These are phyloP conservation scores for Dendrolimus kikuchii DNA, from an alignment of 1,140 invertebrate genomes.

Conservation along the genomic window DNA sequence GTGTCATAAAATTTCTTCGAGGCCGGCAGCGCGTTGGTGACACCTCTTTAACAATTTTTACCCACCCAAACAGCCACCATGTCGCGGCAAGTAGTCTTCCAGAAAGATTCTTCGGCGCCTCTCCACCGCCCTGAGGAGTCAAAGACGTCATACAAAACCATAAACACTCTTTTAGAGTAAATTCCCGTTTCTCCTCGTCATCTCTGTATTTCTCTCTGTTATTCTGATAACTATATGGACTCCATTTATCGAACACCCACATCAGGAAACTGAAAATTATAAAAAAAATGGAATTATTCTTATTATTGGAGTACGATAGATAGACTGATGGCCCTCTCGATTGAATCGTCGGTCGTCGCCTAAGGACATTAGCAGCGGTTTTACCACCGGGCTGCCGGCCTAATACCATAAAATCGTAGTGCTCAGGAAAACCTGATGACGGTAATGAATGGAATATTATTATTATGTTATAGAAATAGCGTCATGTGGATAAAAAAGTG, in stretches of 20 bases:
- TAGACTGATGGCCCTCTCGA: too few species aligned
- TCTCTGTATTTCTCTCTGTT: constrained; percentile 94
- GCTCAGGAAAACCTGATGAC: too few species aligned
- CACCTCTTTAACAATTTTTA: too few species aligned
- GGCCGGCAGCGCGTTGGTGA: too few species aligned
- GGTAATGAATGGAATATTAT: too few species aligned
- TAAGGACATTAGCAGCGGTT: too few species aligned
- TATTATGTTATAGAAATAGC: too few species aligned
- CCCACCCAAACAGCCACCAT: constrained; percentile 95
- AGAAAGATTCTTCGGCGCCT: constrained; percentile 96
- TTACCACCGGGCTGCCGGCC: too few species aligned
- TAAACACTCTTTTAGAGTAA: constrained; percentile 95
- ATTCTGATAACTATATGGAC: constrained; percentile 97
- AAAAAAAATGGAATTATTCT: background rate
- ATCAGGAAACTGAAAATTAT: constrained; percentile 84
- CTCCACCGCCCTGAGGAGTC: constrained; percentile 96
- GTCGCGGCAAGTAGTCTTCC: constrained; percentile 94
- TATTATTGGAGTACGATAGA: background rate
- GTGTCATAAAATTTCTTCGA: too few species aligned
- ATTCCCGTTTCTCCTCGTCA: constrained; percentile 95
- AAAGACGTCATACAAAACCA: constrained; percentile 99
- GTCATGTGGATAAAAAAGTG: too few species aligned
- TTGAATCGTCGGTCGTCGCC: too few species aligned
- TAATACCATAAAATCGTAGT: too few species aligned
- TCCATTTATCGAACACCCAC: constrained; percentile 97